Conservation (phyloP, 2,888 invertebrate genomes). For the Cosmorhoe ocellata region DNA sequence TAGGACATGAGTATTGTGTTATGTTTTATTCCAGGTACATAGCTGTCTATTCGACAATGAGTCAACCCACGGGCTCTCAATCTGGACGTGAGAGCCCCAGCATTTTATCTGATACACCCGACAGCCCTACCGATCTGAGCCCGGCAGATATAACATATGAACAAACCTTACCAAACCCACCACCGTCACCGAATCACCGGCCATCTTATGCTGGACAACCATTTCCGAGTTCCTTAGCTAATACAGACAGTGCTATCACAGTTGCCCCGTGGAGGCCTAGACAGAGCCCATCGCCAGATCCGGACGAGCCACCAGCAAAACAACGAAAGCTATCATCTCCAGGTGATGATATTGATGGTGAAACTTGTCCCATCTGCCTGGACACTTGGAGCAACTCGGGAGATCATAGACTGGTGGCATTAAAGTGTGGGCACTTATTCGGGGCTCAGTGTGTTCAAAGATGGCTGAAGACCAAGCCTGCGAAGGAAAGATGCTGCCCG, state of each 20-base stretch:
- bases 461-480: conserved; percentile 85
- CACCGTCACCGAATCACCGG: conserved; percentile 11
- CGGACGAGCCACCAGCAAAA: conserved; percentile 49
- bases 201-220: background rate
- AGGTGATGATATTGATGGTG: conserved; percentile 84
- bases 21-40: conserved; percentile 2
- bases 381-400: conserved; percentile 95
- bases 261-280: background rate
- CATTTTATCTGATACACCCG: conserved; percentile 7
- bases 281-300: background rate
- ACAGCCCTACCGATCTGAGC: background rate
- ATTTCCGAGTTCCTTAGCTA: background rate
- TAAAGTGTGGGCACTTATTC: conserved; percentile 96
- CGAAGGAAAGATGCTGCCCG: conserved; percentile 88
- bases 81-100: conserved; percentile 11
- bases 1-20: too few relatives aligned
- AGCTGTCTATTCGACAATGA: background rate
- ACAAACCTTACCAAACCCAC: background rate
- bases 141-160: background rate
- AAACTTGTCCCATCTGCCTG: conserved; percentile 93
- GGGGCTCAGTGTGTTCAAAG: conserved; percentile 90
- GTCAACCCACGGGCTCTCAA: conserved; percentile 2
- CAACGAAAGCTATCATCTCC: conserved; percentile 51
- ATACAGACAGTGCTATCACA: background rate
- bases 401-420: conserved; percentile 91